These are phyloP conservation scores for Semnornis frantzii DNA, from an alignment of 2,113 vertebrate species.

Conservation along the genomic window DNA sequence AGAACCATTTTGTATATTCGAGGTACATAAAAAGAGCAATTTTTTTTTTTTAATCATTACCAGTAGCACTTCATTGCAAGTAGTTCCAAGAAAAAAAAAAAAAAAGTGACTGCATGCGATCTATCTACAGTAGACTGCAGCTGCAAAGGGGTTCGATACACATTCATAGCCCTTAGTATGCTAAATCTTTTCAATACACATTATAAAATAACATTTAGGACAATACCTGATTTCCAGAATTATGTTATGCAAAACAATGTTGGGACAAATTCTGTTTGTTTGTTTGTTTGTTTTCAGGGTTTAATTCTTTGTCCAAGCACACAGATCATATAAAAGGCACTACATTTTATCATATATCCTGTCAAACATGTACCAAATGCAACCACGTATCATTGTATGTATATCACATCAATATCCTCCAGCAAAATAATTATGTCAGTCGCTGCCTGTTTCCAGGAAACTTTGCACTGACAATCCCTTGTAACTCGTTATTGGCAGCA, in stretches of 20 bases:
- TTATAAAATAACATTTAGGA: slow-evolving; percentile 70
- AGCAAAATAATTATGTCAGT: slow-evolving; percentile 66
- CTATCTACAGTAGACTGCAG: slow-evolving; percentile 62
- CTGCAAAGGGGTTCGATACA: slow-evolving; percentile 69
- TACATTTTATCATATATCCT: slow-evolving; percentile 11
- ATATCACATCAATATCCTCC: slow-evolving; percentile 61
- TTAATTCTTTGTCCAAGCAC: slow-evolving; percentile 21
- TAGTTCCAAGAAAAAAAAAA: slow-evolving; percentile 15
- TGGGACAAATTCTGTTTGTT: slow-evolving; percentile 45
- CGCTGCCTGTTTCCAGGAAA: slow-evolving; percentile 70
- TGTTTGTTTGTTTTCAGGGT: slow-evolving; percentile 31
- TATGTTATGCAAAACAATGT: slow-evolving; percentile 60
- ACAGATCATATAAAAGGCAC: background rate
- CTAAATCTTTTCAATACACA: slow-evolving; percentile 72
- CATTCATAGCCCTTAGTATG: slow-evolving; percentile 53
- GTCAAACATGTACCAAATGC: background rate
- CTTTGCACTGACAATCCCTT: slow-evolving; percentile 76
- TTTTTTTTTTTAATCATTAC: slow-evolving; percentile 75
- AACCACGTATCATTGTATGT: background rate
- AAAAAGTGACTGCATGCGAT: slow-evolving; percentile 44
- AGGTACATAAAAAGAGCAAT: slow-evolving; percentile 73
- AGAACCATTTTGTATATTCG: slow-evolving; percentile 67
- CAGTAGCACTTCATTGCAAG: slow-evolving; percentile 68
- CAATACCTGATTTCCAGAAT: slow-evolving; percentile 74
- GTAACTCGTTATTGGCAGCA: slow-evolving; percentile 85